A percentile compares a stretch with the other conserved stretches of the same genome.
Evolutionary conservation across 2,113 vertebrate species (phyloP).

Genomic region (Gymnorhina tibicen): DNA sequence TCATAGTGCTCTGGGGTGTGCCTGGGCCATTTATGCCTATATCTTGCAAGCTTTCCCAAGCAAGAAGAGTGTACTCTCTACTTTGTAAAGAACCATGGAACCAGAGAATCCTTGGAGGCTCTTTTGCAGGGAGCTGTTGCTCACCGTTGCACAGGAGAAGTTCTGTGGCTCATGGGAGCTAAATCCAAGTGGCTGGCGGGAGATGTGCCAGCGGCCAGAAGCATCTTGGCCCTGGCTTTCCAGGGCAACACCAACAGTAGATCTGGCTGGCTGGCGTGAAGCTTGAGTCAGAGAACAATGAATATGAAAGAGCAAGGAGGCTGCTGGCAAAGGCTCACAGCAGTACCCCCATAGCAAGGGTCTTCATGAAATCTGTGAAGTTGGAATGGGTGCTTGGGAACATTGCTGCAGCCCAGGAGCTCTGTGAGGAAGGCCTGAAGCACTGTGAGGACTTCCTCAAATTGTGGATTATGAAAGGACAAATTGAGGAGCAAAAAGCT

Average conservation of each 20-base stretch:
- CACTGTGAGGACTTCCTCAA: conserved; percentile 93
- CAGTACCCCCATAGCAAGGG: conserved; percentile 88
- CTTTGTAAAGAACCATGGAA: conserved; percentile 92
- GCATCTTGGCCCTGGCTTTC: conserved; percentile 92
- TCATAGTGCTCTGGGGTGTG: conserved; percentile 87
- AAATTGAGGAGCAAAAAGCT: conserved; percentile 87
- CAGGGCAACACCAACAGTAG: conserved; percentile 95
- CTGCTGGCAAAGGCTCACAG: conserved; percentile 92
- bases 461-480: conserved; percentile 95
- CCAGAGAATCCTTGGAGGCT: conserved; percentile 90
- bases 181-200: conserved; percentile 93
- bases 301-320: conserved; percentile 87
- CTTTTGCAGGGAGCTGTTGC: conserved; percentile 90
- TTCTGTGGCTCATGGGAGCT: conserved; percentile 92
- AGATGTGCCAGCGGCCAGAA: conserved; percentile 91
- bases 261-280: conserved; percentile 95
- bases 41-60: conserved; percentile 91
- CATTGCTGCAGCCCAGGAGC: conserved; percentile 84
- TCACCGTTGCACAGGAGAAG: conserved; percentile 92
- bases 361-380: conserved; percentile 96
- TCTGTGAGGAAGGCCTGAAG: conserved; percentile 88
- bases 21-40: conserved; percentile 88
- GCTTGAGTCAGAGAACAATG: conserved; percentile 92
- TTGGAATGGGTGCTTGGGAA: conserved; percentile 93
- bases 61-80: conserved; percentile 92